Percentiles rank a stretch among this genome's conserved stretches.
These are phyloP conservation scores for Tenebrio molitor DNA, from an alignment of 1,140 invertebrate genomes.

Conservation along the genomic window DNA sequence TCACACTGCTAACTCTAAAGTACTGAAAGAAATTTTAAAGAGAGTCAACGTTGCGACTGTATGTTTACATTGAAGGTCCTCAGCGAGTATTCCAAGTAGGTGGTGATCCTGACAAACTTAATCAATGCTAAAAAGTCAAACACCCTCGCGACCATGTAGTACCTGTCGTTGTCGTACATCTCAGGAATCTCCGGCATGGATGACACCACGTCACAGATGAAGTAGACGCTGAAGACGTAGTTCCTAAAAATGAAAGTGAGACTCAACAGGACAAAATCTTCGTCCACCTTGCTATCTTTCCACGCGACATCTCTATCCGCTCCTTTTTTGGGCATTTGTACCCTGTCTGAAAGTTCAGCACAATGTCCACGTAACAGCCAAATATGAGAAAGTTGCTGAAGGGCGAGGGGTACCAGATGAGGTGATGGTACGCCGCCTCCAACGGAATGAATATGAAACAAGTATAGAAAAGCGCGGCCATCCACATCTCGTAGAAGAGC, in stretches of 20 bases:
- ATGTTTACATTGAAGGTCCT: no score
- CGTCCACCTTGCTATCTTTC: constrained; percentile 10
- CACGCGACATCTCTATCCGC: neutral
- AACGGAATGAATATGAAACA: constrained; percentile 21
- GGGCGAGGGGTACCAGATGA: no score
- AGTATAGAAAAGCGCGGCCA: constrained; percentile 45
- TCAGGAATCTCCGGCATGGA: neutral
- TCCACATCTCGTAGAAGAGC: constrained; percentile 24
- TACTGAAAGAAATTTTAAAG: no score
- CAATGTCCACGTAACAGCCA: neutral
- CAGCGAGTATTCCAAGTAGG: neutral
- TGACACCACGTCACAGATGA: neutral
- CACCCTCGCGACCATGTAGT: no score
- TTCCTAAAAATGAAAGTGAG: constrained; percentile 7
- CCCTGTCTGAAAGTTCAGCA: constrained; percentile 25
- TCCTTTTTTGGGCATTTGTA: neutral
- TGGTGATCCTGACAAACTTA: neutral
- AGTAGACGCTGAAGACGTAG: constrained; percentile 4
- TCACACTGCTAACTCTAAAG: no score
- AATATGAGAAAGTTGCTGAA: no score
- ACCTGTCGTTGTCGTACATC: no score
- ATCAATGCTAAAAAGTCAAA: neutral
- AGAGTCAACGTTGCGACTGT: no score
- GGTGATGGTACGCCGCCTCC: neutral
- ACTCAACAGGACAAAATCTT: no score